phyloP scores from a whole-genome alignment of 2,797 vertebrate genomes.

The Myiothlypis coronata region DNA sequence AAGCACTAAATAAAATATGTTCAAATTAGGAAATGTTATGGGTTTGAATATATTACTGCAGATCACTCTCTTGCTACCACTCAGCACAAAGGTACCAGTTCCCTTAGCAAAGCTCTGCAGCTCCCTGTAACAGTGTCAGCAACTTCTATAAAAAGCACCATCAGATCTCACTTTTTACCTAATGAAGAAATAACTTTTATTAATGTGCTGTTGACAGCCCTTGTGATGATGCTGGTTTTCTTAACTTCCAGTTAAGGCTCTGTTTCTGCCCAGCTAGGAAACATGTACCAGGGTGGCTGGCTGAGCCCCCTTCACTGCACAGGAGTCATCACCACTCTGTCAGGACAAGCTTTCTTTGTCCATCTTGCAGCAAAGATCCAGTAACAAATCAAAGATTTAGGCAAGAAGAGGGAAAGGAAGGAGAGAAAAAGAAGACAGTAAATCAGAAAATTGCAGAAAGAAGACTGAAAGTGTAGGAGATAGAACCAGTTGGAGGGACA shows the following conservation, averaged over 20 bases:
- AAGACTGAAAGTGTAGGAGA: background rate
- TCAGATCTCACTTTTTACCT: conserved; percentile 44
- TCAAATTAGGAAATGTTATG: conserved; percentile 60
- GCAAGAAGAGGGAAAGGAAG: background rate
- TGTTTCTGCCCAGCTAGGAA: conserved; percentile 41
- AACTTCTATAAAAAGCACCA: conserved; percentile 56
- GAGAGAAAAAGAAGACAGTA: background rate
- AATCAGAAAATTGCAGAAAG: background rate
- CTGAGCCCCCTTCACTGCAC: background rate
- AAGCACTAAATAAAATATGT: conserved; percentile 54
- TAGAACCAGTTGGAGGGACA: background rate
- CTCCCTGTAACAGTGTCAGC: conserved; percentile 17
- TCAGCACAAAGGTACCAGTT: conserved; percentile 51
- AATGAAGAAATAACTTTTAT: conserved; percentile 56
- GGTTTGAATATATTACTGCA: conserved; percentile 12
- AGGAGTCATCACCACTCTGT: background rate
- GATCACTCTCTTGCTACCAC: conserved; percentile 33
- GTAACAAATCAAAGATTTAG: background rate
- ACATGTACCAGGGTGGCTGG: conserved; percentile 1
- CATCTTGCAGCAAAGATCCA: background rate
- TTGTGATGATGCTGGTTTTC: background rate
- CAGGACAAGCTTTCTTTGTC: background rate
- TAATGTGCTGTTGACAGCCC: conserved; percentile 40
- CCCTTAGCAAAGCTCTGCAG: conserved; percentile 15
- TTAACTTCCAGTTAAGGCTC: conserved; percentile 60